phyloP scores from a whole-genome alignment of 2,113 vertebrate species.

The Poicephalus gulielmi region DNA sequence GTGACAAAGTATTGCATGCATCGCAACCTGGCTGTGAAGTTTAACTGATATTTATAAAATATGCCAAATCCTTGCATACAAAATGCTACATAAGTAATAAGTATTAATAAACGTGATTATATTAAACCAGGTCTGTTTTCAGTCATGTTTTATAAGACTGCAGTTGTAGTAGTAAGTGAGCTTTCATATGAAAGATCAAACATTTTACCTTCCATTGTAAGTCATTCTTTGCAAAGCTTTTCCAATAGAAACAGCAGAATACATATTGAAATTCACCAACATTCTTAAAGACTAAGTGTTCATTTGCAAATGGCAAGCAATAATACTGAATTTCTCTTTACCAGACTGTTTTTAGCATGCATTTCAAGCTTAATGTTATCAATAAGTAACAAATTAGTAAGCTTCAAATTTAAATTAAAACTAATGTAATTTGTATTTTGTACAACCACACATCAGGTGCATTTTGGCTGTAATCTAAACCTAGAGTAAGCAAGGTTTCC shows the following conservation, averaged over 20 bases:
- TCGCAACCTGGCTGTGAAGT: conserved; percentile 35
- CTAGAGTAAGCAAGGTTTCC: not conserved
- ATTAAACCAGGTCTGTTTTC: conserved; percentile 54
- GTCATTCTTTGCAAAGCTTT: conserved; percentile 48
- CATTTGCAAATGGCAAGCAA: conserved; percentile 23
- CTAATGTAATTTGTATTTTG: not conserved
- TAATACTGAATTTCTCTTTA: conserved; percentile 3
- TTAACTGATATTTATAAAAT: conserved; percentile 54
- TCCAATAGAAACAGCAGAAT: conserved; percentile 58
- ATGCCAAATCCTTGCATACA: conserved; percentile 46
- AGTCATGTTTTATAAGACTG: conserved; percentile 44
- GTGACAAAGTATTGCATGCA: conserved; percentile 5
- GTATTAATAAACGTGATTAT: conserved; percentile 59
- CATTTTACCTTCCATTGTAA: conserved; percentile 48
- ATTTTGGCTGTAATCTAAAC: not conserved
- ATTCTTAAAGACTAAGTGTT: conserved; percentile 18
- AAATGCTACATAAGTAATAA: conserved; percentile 59
- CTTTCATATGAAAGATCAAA: conserved; percentile 60
- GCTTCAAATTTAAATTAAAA: not conserved
- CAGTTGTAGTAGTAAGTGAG: conserved; percentile 33
- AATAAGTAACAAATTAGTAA: conserved; percentile 16
- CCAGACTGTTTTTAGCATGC: not conserved
- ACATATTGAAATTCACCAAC: conserved; percentile 40
- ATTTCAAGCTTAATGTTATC: conserved; percentile 18
- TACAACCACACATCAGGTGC: not conserved